Base-by-base conservation (phyloP, 2,797 vertebrate species). In the Gymnoscopelus microlampas region DNA sequence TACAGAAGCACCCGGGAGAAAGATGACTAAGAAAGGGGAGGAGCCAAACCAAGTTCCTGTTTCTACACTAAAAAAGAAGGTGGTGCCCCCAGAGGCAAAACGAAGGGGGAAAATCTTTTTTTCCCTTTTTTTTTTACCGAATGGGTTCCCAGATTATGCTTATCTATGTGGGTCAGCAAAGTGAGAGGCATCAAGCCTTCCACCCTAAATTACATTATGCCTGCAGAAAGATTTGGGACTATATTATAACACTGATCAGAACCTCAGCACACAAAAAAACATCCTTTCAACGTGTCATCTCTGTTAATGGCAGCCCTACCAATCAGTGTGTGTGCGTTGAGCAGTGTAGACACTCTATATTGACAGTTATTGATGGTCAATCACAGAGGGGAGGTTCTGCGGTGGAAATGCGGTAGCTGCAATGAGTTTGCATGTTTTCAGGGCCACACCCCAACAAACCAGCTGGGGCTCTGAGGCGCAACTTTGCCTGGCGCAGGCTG, bases 351-450 rank as follows among this genome's bases (percentile, higher is more conserved):
- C 8, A 44, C 65, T 69, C 66, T 74, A 51, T 76, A 80, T 88
- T 77, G 83, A 82, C 79, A 62, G 75, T 68, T 86, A 76, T 84
- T 85, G 88, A 88, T 71, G 80, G 75, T 68, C 82, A 60, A 75
- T 81, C 77, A 78, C 74, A 79, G 79, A 70, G 59, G 77, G 80
- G 77, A 76, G 83, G 86, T 84, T 81, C 89, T 87, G 87, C 75
- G 81, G 87, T 85, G 82, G 69, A 81, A 85, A 83, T 87, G 86
- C 85, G 68, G 88, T 78, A 85, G 85, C 89, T 90, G 90, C 91
- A 93, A 83, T 87, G 88, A 91, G 88, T 81, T 87, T 90, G 88
- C 88, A 82, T 80, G 83, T 90, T 87, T 86, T 78, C 63, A 76
- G 68, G 67, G 83, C 88, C 92, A 91, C 92, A 82, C 92, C 91